Evolutionary conservation across 2,888 invertebrate genomes (phyloP).

Genomic region (Trichogramma dendrolimi): DNA sequence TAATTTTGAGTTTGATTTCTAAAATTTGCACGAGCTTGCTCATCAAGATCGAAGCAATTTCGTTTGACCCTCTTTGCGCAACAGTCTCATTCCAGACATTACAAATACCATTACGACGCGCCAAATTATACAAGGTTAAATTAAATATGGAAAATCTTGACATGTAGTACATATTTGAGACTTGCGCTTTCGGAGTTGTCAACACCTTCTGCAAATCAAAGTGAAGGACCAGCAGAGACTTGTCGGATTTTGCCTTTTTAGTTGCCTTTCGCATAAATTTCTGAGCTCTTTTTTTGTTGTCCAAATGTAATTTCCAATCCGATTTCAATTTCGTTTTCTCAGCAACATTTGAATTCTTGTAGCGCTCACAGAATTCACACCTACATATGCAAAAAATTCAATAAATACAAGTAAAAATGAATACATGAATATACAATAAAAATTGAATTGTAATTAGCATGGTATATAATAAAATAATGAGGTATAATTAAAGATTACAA

Average conservation of each 20-base stretch:
- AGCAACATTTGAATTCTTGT: not conserved
- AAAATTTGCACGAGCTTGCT: not conserved
- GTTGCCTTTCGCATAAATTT: not conserved
- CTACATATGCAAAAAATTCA: slow-evolving; percentile 4
- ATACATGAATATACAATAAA: no score
- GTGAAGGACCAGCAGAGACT: not conserved
- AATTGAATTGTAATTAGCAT: no score
- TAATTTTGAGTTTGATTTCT: not conserved
- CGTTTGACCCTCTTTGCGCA: slow-evolving; percentile 31
- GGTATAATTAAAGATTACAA: no score
- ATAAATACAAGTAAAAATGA: not conserved
- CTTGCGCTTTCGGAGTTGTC: not conserved
- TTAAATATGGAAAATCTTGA: slow-evolving; percentile 25
- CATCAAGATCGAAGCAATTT: slow-evolving; percentile 22
- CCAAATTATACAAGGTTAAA: slow-evolving; percentile 26
- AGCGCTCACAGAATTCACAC: not conserved
- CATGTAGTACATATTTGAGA: slow-evolving; percentile 18
- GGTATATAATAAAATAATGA: no score
- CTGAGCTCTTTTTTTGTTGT: not conserved
- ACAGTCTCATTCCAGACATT: slow-evolving; percentile 33
- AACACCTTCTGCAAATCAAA: no score
- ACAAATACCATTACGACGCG: slow-evolving; percentile 24
- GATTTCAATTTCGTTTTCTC: not conserved
- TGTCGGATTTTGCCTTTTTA: no score
- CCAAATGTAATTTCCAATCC: not conserved